Evolutionary conservation across 2,888 invertebrate species (phyloP).

Genomic region (Amiota mariae): DNA sequence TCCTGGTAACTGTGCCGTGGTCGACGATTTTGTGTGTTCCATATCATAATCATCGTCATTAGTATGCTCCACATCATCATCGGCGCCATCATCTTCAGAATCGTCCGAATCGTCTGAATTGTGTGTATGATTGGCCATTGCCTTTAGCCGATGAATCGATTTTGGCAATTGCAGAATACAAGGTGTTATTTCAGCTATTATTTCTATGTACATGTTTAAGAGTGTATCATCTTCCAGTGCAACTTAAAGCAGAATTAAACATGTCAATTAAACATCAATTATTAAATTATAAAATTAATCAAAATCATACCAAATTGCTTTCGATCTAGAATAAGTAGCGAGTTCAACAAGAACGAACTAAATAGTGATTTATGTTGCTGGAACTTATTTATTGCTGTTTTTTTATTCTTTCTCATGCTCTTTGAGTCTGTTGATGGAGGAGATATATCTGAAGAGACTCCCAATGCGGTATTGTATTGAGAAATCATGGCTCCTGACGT

Average conservation of each 20-base stretch:
- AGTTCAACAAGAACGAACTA: constrained; percentile 69
- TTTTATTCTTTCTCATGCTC: no score
- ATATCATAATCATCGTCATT: constrained; percentile 50
- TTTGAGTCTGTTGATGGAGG: neutral
- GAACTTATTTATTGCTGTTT: neutral
- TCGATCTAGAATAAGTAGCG: constrained; percentile 70
- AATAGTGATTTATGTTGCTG: constrained; percentile 49
- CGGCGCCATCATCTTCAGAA: constrained; percentile 40
- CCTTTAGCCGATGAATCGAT: constrained; percentile 59
- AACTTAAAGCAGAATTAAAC: neutral
- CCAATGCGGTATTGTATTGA: neutral
- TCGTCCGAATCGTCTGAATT: constrained; percentile 61
- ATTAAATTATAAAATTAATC: neutral
- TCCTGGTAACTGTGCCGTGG: constrained; percentile 39
- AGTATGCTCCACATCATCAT: constrained; percentile 42
- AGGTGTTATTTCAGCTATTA: constrained; percentile 70
- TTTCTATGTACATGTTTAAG: constrained; percentile 67
- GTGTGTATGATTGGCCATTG: constrained; percentile 57
- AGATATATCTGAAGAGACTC: neutral
- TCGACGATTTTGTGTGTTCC: constrained; percentile 43
- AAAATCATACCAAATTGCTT: constrained; percentile 60
- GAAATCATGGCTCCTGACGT: neutral
- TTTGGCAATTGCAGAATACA: constrained; percentile 71
- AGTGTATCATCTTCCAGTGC: constrained; percentile 55
- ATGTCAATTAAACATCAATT: neutral